A percentile compares a stretch with the other conserved stretches of the same genome.
Conservation (phyloP, 2,888 invertebrate genomes). For the Morpho achilles region DNA sequence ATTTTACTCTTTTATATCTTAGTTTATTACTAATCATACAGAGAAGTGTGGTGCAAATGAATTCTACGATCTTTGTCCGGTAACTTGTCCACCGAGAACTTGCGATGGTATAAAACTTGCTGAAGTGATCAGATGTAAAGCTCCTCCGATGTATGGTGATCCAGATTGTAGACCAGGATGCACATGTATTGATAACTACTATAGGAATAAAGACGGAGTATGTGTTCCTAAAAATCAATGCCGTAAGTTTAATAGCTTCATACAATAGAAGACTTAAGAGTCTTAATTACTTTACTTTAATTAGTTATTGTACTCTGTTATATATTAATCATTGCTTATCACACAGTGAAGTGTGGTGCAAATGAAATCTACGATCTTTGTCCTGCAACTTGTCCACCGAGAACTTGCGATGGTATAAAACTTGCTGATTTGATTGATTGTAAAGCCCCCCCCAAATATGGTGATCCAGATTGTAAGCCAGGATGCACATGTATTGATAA, state of each 20-base stretch:
- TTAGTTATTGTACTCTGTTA: too few species aligned
- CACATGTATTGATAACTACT: slow-evolving; percentile 18
- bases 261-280: too few species aligned
- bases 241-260: slow-evolving; percentile 11
- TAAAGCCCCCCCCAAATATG: slow-evolving; percentile 31
- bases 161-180: slow-evolving; percentile 15
- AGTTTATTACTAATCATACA: slow-evolving; percentile 19
- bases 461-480: slow-evolving; percentile 35
- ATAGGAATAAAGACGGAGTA: slow-evolving; percentile 14
- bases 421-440: slow-evolving; percentile 30
- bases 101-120: slow-evolving; percentile 23
- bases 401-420: slow-evolving; percentile 34
- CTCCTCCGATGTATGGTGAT: slow-evolving; percentile 22
- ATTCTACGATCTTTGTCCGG: too few species aligned
- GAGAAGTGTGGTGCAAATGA: slow-evolving; percentile 10
- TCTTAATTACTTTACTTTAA: too few species aligned
- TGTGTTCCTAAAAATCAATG: slow-evolving; percentile 26
- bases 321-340: too few species aligned
- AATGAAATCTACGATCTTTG: slow-evolving; percentile 38
- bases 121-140: background rate
- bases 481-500: slow-evolving; percentile 42
- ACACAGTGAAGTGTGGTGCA: slow-evolving; percentile 12
- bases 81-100: slow-evolving; percentile 9
- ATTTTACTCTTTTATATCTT: slow-evolving; percentile 1
- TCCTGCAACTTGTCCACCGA: slow-evolving; percentile 35